These are phyloP conservation scores for Catajapyx aquilonaris DNA, from an alignment of 1,140 invertebrate species.

Conservation along the genomic window DNA sequence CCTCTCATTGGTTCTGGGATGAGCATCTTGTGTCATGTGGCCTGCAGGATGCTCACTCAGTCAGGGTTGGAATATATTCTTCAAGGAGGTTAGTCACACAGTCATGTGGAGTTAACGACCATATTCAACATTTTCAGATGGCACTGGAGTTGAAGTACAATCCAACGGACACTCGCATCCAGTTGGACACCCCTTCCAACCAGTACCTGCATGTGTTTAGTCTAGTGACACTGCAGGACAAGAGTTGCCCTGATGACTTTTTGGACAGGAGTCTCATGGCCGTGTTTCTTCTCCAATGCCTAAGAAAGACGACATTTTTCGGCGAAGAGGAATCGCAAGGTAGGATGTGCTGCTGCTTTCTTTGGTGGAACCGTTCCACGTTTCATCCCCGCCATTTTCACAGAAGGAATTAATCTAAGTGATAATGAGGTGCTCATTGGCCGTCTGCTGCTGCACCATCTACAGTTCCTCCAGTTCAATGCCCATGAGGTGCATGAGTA, in stretches of 20 bases:
- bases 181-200: no score
- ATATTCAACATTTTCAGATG: no score
- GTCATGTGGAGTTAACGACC: no score
- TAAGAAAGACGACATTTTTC: conserved; percentile 40
- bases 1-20: conserved; percentile 38
- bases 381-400: no score
- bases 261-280: conserved; percentile 55
- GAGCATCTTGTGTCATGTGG: conserved; percentile 51
- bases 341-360: no score
- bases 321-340: conserved; percentile 1
- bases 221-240: conserved; percentile 41
- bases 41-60: conserved; percentile 46
- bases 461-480: conserved; percentile 71
- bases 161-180: no score
- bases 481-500: conserved; percentile 74
- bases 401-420: background rate
- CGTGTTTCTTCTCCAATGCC: conserved; percentile 46
- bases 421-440: conserved; percentile 19
- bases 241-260: conserved; percentile 42
- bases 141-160: no score
- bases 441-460: conserved; percentile 41
- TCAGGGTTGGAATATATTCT: conserved; percentile 7
- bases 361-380: no score
- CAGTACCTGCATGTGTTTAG: conserved; percentile 34
- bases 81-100: no score